Percentiles rank a stretch among this genome's conserved stretches.
phyloP scores from a whole-genome alignment of 1,140 invertebrate genomes.

The Bombus pascuorum region DNA sequence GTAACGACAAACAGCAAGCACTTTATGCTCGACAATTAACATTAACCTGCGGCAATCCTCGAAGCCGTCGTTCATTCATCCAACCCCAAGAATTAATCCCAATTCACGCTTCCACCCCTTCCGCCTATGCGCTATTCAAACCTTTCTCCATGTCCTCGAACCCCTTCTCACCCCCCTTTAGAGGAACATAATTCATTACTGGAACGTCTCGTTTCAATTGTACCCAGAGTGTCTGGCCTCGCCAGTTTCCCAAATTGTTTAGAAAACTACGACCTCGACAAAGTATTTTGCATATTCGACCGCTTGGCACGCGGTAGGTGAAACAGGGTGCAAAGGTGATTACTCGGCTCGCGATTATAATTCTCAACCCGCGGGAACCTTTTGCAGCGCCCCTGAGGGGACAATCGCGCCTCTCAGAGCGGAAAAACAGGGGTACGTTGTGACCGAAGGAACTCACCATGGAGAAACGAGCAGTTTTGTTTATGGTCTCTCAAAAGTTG shows the following conservation, averaged over 20 bases:
- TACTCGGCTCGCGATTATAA: conserved; percentile 48
- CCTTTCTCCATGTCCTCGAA: background rate
- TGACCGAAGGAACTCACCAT: background rate
- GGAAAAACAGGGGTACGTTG: background rate
- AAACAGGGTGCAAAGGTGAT: conserved; percentile 30
- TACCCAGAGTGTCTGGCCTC: background rate
- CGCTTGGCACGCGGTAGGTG: background rate
- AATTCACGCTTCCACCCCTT: conserved; percentile 1
- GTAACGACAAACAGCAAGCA: background rate
- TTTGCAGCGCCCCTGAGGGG: conserved; percentile 20
- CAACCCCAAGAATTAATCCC: conserved; percentile 15
- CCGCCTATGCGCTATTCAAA: background rate
- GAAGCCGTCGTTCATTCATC: background rate
- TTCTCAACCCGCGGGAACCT: conserved; percentile 23
- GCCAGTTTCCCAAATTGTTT: conserved; percentile 42
- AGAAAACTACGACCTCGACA: conserved; percentile 7
- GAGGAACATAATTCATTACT: conserved; percentile 22
- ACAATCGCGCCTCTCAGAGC: conserved; percentile 34
- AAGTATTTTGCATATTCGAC: conserved; percentile 36
- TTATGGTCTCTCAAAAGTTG: too few relatives aligned
- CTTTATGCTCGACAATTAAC: conserved; percentile 10
- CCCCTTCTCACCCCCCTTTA: background rate
- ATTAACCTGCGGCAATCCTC: conserved; percentile 12
- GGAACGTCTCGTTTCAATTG: conserved; percentile 8
- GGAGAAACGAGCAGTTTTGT: too few relatives aligned